Conservation (phyloP, 53 echinoderm and acorn worm genomes). For the Echinometra lucunter region DNA sequence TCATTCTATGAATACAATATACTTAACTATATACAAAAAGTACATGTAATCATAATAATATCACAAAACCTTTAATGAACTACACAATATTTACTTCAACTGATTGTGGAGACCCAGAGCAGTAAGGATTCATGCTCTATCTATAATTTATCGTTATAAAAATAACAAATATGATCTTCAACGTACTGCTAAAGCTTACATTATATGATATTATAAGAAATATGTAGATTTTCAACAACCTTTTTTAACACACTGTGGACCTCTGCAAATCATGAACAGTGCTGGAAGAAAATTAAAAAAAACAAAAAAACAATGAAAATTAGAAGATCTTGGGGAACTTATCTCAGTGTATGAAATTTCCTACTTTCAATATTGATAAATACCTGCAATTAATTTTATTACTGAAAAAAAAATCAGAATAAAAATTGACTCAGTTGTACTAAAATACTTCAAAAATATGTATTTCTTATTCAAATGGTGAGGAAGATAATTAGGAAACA, state of each 20-base stretch:
- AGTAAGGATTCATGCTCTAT: neutral
- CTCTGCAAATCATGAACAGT: too few relatives aligned
- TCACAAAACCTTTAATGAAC: neutral
- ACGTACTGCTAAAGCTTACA: too few relatives aligned
- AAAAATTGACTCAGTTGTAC: neutral
- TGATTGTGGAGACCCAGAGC: neutral
- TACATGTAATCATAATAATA: neutral
- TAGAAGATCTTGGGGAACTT: neutral
- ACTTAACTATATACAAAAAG: neutral
- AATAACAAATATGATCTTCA: neutral
- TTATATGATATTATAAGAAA: too few relatives aligned
- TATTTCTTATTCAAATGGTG: neutral
- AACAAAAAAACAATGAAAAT: neutral
- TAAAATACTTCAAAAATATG: neutral
- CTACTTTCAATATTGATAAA: too few relatives aligned
- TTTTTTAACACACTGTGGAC: neutral
- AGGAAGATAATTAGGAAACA: neutral
- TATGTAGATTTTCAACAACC: neutral
- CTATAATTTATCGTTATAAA: neutral
- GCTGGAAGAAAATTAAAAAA: neutral
- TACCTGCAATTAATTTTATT: too few relatives aligned
- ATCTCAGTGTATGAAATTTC: neutral
- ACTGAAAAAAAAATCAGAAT: neutral
- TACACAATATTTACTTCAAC: neutral
- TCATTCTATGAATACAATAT: neutral